phyloP scores from a whole-genome alignment of 2,797 vertebrate genomes.

The Urophycis tenuis region DNA sequence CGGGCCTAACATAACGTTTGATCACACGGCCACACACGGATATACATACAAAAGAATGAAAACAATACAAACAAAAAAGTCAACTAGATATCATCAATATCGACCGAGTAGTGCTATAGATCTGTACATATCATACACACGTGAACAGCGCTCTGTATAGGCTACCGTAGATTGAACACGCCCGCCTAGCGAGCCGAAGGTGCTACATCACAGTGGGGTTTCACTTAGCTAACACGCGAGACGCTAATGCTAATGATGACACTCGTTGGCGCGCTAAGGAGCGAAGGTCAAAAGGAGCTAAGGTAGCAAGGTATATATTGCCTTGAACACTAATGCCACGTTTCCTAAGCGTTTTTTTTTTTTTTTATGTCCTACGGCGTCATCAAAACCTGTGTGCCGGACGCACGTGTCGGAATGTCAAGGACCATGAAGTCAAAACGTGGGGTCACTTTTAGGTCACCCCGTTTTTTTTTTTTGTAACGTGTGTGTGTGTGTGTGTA shows the following conservation, averaged over 20 bases:
- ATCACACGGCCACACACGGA: constrained; percentile 65
- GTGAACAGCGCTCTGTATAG: constrained; percentile 63
- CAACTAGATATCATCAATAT: constrained; percentile 56
- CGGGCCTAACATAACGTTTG: constrained; percentile 53
- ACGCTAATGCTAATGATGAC: constrained; percentile 53
- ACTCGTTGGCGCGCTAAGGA: constrained; percentile 45
- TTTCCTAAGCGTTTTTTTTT: constrained; percentile 14
- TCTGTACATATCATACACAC: constrained; percentile 73
- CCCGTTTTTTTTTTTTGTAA: not conserved
- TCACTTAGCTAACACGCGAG: constrained; percentile 57
- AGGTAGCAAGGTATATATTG: constrained; percentile 22
- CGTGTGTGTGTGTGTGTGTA: not conserved
- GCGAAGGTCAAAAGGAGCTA: constrained; percentile 39
- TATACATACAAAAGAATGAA: constrained; percentile 34
- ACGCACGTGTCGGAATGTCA: constrained; percentile 22
- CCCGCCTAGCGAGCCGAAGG: constrained; percentile 54
- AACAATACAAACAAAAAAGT: constrained; percentile 38
- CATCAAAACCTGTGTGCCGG: not conserved
- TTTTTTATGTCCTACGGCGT: not conserved
- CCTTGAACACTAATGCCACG: constrained; percentile 14
- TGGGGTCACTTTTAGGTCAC: constrained; percentile 4
- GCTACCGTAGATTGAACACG: constrained; percentile 50
- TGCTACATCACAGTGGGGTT: constrained; percentile 64
- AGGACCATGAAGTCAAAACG: not conserved
- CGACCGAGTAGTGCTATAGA: constrained; percentile 63